Percentiles rank a stretch among this genome's conserved stretches.
phyloP scores from a whole-genome alignment of 1,140 invertebrate genomes.

The Atta texana region DNA sequence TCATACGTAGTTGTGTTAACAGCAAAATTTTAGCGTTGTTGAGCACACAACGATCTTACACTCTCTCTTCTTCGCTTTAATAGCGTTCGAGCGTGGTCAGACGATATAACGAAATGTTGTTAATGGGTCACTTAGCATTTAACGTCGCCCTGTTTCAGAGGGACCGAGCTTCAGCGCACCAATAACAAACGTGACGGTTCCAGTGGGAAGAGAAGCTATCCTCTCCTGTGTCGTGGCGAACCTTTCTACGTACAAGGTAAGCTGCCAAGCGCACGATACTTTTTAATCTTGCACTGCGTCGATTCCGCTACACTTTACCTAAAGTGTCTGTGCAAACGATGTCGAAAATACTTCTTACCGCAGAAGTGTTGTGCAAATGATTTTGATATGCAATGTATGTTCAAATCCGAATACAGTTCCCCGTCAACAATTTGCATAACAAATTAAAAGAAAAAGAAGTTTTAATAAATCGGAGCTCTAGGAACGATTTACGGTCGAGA shows the following conservation, averaged over 20 bases:
- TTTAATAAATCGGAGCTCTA: background rate
- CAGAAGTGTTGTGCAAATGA: background rate
- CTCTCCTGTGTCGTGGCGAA: conserved; percentile 94
- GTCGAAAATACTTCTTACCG: background rate
- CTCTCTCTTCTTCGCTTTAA: background rate
- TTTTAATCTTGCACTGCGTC: conserved; percentile 51
- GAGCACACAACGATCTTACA: conserved; percentile 26
- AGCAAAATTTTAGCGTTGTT: conserved; percentile 6
- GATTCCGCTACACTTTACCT: conserved; percentile 3
- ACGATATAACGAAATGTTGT: conserved; percentile 53
- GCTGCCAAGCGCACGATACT: conserved; percentile 76
- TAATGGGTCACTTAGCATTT: conserved; percentile 64
- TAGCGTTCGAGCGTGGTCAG: conserved; percentile 7
- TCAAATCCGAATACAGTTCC: background rate
- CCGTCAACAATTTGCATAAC: conserved; percentile 2
- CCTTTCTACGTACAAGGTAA: conserved; percentile 93
- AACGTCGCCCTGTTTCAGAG: conserved; percentile 87
- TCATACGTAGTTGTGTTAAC: background rate
- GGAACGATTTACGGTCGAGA: background rate
- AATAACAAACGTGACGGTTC: conserved; percentile 93
- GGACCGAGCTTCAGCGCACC: conserved; percentile 92
- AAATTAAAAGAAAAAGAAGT: conserved; percentile 5
- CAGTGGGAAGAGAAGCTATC: conserved; percentile 93
- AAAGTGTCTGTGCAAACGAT: background rate
- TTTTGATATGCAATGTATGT: background rate